phyloP scores from a whole-genome alignment of 1,140 invertebrate genomes.

The Macrosteles quadrilineatus region DNA sequence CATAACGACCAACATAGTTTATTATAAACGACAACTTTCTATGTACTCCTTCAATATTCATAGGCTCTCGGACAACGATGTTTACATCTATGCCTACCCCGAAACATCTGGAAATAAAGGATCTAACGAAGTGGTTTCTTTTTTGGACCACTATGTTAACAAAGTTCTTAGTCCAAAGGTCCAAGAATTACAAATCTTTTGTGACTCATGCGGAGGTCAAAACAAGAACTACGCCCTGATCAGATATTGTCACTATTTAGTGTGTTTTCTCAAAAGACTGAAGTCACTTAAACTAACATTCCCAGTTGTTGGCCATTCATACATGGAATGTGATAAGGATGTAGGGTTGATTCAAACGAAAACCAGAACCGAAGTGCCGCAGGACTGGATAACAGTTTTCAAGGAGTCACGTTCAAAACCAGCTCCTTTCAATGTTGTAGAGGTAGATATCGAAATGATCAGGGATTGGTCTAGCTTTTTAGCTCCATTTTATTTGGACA shows the following conservation, averaged over 20 bases:
- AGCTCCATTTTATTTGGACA: slow-evolving; percentile 1
- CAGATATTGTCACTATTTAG: slow-evolving; percentile 38
- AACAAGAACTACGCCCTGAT: slow-evolving; percentile 37
- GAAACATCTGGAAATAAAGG: slow-evolving; percentile 35
- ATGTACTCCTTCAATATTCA: not conserved
- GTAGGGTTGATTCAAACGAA: slow-evolving; percentile 29
- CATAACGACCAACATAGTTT: not conserved
- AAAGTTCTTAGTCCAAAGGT: slow-evolving; percentile 31
- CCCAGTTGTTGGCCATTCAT: slow-evolving; percentile 39
- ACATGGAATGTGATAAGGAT: slow-evolving; percentile 38
- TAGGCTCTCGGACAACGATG: not conserved
- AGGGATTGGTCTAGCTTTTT: slow-evolving; percentile 29
- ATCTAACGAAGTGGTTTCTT: slow-evolving; percentile 36
- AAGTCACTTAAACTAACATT: slow-evolving; percentile 35
- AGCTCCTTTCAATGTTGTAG: slow-evolving; percentile 17
- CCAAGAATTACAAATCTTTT: slow-evolving; percentile 36
- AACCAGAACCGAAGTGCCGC: slow-evolving; percentile 29
- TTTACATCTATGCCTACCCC: slow-evolving; percentile 25
- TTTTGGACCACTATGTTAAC: slow-evolving; percentile 34
- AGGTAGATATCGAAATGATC: slow-evolving; percentile 26
- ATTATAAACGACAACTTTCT: slow-evolving; percentile 5
- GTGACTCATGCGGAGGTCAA: slow-evolving; percentile 38
- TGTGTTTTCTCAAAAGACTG: slow-evolving; percentile 34
- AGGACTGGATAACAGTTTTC: slow-evolving; percentile 20
- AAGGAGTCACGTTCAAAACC: slow-evolving; percentile 26